Evolutionary conservation across 2,888 invertebrate species (phyloP).

Genomic region (Furcula furcula): DNA sequence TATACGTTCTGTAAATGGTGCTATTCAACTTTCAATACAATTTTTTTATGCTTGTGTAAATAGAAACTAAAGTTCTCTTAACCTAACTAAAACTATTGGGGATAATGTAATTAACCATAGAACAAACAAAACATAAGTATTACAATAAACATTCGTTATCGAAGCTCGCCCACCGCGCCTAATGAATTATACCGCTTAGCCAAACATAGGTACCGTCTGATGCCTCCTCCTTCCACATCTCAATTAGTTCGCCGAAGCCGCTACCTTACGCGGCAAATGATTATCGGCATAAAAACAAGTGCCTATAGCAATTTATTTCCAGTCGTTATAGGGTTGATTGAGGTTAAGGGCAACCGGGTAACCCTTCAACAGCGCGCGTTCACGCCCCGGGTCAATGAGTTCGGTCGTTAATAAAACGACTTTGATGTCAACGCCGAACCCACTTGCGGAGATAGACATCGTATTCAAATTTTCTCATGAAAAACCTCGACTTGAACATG

Average conservation of each 20-base stretch:
- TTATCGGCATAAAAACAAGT: conserved; percentile 40
- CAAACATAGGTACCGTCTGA: background rate
- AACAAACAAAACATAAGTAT: background rate
- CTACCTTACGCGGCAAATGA: conserved; percentile 30
- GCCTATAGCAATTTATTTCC: conserved; percentile 36
- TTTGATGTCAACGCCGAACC: conserved; percentile 21
- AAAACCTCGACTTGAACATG: background rate
- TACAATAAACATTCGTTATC: background rate
- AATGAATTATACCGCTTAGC: conserved; percentile 1
- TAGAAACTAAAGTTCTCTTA: no score
- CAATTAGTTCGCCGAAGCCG: conserved; percentile 10
- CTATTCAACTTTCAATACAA: no score
- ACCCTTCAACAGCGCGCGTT: conserved; percentile 27
- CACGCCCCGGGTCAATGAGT: conserved; percentile 32
- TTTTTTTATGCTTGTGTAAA: no score
- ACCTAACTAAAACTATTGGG: background rate
- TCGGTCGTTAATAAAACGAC: conserved; percentile 32
- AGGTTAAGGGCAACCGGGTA: conserved; percentile 28
- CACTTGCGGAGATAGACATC: conserved; percentile 4
- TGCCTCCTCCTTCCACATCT: background rate
- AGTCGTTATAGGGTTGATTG: conserved; percentile 25
- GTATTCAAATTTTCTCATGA: background rate
- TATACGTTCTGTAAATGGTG: no score
- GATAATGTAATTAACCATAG: background rate
- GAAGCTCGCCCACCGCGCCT: background rate